Evolutionary conservation across 2,888 invertebrate genomes (phyloP).

Genomic region (Slavum lentiscoides): DNA sequence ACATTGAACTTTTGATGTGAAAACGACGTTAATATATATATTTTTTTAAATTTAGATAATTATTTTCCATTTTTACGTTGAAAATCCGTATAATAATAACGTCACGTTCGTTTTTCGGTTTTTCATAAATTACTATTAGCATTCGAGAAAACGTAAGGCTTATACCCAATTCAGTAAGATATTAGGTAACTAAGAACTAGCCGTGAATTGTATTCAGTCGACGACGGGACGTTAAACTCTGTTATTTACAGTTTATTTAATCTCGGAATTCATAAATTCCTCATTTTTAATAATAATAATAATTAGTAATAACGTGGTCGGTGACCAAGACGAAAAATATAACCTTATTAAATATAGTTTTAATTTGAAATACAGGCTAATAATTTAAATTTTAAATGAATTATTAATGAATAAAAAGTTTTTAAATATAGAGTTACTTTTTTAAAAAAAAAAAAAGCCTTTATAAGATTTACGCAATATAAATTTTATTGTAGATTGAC

Average conservation of each 20-base stretch:
- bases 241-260: no score
- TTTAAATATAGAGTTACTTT: background rate
- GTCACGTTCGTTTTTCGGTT: background rate
- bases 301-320: no score
- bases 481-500: background rate
- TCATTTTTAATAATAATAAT: no score
- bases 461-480: background rate
- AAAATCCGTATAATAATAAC: background rate
- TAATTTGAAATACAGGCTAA: background rate
- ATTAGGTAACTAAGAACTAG: no score
- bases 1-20: background rate
- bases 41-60: background rate
- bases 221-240: no score
- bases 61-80: background rate
- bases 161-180: background rate
- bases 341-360: background rate
- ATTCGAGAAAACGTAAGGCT: background rate
- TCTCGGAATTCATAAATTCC: no score
- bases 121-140: background rate
- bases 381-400: background rate
- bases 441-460: background rate
- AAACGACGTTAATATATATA: background rate
- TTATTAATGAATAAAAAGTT: conserved; percentile 15
- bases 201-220: no score
- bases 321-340: background rate